phyloP scores from a whole-genome alignment of 1,140 invertebrate species.

The Drosophila punjabiensis region DNA sequence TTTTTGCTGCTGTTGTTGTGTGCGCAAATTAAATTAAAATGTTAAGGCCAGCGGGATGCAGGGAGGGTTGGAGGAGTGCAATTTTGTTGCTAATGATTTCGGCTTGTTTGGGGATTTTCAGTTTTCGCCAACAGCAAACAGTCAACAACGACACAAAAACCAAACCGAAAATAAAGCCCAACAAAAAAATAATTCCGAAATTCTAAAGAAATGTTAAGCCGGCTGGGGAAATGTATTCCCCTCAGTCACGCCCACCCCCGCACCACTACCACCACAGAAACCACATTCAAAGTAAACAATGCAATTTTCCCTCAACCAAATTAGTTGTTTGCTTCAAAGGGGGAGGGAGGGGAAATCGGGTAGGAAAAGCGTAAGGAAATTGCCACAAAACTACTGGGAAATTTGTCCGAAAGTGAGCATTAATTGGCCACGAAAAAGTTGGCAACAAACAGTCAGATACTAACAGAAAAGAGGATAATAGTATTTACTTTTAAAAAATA shows the following conservation, averaged over 20 bases:
- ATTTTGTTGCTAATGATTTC: slow-evolving; percentile 83
- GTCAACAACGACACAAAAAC: slow-evolving; percentile 26
- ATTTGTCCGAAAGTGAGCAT: slow-evolving; percentile 61
- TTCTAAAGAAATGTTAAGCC: slow-evolving; percentile 70
- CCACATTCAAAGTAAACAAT: slow-evolving; percentile 66
- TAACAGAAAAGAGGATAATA: neutral
- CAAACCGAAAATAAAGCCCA: slow-evolving; percentile 13
- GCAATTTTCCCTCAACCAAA: slow-evolving; percentile 68
- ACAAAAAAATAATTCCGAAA: slow-evolving; percentile 44
- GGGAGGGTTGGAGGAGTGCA: slow-evolving; percentile 23
- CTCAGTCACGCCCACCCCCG: neutral
- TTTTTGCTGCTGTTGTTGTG: slow-evolving; percentile 35
- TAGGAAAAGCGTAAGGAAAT: slow-evolving; percentile 49
- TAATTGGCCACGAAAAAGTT: slow-evolving; percentile 60
- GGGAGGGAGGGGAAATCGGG: neutral
- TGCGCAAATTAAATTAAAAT: slow-evolving; percentile 82
- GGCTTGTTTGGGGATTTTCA: slow-evolving; percentile 77
- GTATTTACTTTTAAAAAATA: neutral
- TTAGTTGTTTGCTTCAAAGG: slow-evolving; percentile 57
- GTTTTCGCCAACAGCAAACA: slow-evolving; percentile 50
- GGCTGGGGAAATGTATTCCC: slow-evolving; percentile 55
- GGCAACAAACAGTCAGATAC: neutral
- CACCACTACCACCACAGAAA: neutral
- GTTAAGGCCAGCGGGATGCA: slow-evolving; percentile 45
- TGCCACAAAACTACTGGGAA: slow-evolving; percentile 34